phyloP scores from a whole-genome alignment of 2,888 invertebrate species.

The Gymnoscelis rufifasciata region DNA sequence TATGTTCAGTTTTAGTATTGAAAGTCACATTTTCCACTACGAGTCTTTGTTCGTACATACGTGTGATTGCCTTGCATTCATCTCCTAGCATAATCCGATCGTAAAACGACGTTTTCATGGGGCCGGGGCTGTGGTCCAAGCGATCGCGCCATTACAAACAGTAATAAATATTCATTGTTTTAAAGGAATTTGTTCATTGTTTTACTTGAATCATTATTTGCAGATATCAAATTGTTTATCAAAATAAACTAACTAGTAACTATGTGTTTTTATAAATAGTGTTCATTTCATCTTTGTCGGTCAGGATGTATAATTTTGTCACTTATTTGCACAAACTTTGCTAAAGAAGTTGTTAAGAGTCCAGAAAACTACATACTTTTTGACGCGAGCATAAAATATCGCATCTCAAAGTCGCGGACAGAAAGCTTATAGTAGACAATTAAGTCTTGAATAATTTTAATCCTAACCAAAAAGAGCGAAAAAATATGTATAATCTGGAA shows the following conservation, averaged over 20 bases:
- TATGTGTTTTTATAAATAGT: too few relatives aligned
- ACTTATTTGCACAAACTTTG: too few relatives aligned
- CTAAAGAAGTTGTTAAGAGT: too few relatives aligned
- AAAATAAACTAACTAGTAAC: too few relatives aligned
- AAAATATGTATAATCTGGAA: too few relatives aligned
- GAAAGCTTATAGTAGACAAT: too few relatives aligned
- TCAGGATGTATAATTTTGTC: too few relatives aligned
- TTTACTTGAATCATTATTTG: slow-evolving; percentile 4
- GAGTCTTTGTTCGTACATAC: slow-evolving; percentile 65
- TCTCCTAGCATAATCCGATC: slow-evolving; percentile 68
- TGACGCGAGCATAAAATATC: too few relatives aligned
- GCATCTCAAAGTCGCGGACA: too few relatives aligned
- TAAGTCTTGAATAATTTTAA: too few relatives aligned
- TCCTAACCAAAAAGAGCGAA: too few relatives aligned
- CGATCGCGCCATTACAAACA: slow-evolving; percentile 23
- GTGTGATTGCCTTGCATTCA: slow-evolving; percentile 70
- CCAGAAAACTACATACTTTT: too few relatives aligned
- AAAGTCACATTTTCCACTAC: slow-evolving; percentile 71
- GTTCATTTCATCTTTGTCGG: not conserved
- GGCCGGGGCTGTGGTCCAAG: slow-evolving; percentile 39
- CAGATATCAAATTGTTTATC: not conserved
- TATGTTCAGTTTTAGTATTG: slow-evolving; percentile 69
- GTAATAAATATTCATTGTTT: slow-evolving; percentile 13
- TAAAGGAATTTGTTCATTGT: slow-evolving; percentile 10
- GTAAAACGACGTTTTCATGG: slow-evolving; percentile 61